Evolutionary conservation across 2,113 vertebrate species (phyloP).

Genomic region (Petaurus breviceps): DNA sequence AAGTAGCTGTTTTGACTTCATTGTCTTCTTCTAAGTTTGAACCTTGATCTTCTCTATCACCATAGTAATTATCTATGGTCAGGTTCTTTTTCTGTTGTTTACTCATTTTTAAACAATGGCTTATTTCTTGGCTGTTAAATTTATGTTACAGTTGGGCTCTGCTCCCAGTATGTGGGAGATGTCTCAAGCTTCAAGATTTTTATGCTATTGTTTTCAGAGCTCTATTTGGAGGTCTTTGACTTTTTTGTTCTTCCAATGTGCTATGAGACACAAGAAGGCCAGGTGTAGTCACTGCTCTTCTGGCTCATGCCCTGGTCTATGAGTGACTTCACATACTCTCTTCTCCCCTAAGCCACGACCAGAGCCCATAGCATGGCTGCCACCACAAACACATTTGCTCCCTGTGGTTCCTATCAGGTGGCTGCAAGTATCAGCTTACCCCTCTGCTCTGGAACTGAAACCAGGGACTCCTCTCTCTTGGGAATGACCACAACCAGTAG

Average conservation of each 20-base stretch:
- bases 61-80: background rate
- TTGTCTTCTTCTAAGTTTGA: background rate
- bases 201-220: background rate
- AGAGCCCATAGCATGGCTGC: background rate
- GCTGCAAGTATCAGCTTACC: no score
- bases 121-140: background rate
- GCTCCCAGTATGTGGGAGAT: background rate
- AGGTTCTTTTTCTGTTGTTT: background rate
- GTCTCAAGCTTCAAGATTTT: background rate
- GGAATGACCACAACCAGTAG: background rate
- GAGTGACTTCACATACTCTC: no score
- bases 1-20: background rate
- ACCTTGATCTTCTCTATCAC: background rate
- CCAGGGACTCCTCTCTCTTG: background rate
- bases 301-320: background rate
- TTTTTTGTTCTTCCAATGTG: background rate
- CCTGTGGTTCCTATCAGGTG: no score
- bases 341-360: no score
- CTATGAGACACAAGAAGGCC: background rate
- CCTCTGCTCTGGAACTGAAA: no score
- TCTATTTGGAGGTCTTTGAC: background rate
- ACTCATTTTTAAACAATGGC: background rate
- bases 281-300: background rate
- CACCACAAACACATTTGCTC: background rate
- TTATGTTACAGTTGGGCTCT: background rate